Evolutionary conservation across 2,797 vertebrate genomes (phyloP), one percentile per base, ranked within the genome.

Genomic region (Acropternis orthonyx): DNA sequence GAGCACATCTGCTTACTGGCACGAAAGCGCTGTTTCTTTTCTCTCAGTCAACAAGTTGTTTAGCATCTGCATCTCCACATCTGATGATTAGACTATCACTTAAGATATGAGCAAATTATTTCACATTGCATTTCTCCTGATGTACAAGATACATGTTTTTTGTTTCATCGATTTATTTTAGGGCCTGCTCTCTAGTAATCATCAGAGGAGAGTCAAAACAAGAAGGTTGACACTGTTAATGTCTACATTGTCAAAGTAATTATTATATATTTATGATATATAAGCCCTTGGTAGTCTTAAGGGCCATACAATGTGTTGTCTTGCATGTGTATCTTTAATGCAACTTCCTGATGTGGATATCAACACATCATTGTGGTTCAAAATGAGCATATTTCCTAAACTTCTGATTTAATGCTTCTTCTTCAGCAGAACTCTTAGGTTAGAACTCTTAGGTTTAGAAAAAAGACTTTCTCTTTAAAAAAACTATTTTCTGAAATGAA

Each of bases 41-140:
- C 97, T 97, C 97, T 98, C 97, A 98, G 96, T 98, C 97, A 91
- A 97, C 97, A 98, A 97, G 96, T 96, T 95, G 78, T 39, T 91
- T 95, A 96, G 56, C 97, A 98, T 98, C 98, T 98, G 98, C 96
- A 95, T 98, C 98, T 97, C 97, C 96, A 97, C 96, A 95, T 98
- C 95, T 98, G 98, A 98, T 98, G 97, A 98, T 98, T 97, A 97
- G 97, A 97, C 97, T 97, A 96, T 98, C 98, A 93, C 98, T 98
- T 98, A 98, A 91, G 97, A 95, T 96, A 94, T 6, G 55, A 97
- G 93, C 95, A 96, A 96, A 96, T 97, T 83, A 97, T 97, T 94
- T 94, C 32, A 89, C 94, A 71, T 87, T 52, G 37, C 24, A 2
- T 84, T 74, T 92, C 87, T 94, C 82, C 58, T 95, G 95, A 96